Evolutionary conservation across 30 jellyfish, hydroid and myxozoan genomes (phyloP), one percentile per base, ranked within the genome.

Genomic region (Clytia hemisphaerica): DNA sequence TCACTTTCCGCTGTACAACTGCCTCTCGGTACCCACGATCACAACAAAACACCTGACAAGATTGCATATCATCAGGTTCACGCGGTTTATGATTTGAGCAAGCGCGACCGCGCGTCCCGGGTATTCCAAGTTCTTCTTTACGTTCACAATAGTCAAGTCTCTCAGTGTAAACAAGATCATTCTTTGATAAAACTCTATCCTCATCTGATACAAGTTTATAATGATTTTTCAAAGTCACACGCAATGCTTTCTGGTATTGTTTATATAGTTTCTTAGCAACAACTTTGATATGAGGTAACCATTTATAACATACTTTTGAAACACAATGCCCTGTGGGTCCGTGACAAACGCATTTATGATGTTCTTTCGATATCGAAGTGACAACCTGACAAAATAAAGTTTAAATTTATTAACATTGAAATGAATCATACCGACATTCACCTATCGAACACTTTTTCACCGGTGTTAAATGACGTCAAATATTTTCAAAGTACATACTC

Each of bases 261-360:
- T 32, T 25, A 21, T 57, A 57, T 4, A 57, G 70, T n/a, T 57
- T 32, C 30, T 57, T 26, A 6, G 44, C 26, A 22, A 57, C 30
- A n/a, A 57, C 70, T 28, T 28, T 28, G 4, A 57, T 37, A 22
- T 21, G 25, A 6, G 70, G 70, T 57, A 57, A n/a, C 70, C 70
- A 57, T 21, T 44, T 37, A 44, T 57, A 57, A 21, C 70, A 57
- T 21, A 44, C 30, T 21, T 57, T 57, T 21, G 70, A 37, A 21
- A 57, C 15, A 33, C 70, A 57, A n/a, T 57, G 25, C 16, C 70
- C 70, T 28, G 70, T 57, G 19, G 70, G 36, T 32, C 70, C 70
- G 16, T 57, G 30, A 21, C 70, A 57, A 12, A 44, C 5, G 16
- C 70, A 57, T 57, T 57, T 57, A 22, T 31, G 25, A 0, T 57